Evolutionary conservation across 2,888 invertebrate genomes (phyloP), one percentile per base, ranked within the genome.

Genomic region (Glaucopsyche alexis): DNA sequence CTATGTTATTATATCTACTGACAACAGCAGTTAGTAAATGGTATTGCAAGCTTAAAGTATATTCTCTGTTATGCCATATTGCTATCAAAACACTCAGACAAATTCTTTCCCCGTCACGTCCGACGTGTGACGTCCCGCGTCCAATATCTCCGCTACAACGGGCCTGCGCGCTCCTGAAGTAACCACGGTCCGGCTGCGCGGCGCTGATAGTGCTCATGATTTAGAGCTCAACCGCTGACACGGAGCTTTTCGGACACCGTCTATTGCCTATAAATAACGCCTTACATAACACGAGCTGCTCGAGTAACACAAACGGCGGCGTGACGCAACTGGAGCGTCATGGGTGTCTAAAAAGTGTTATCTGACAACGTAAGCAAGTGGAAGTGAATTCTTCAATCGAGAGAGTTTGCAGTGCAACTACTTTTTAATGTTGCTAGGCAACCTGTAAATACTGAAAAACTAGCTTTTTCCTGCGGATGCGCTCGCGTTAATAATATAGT

Each of bases 161-260:
- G 86, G 79, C 72, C 75, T 81, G 19, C 55, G 14, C 69, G 74
- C 79, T 78, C 81, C 85, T 85, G 85, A 87, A 89, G 88, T 89
- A 87, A 86, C 85, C 88, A 87, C 82, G 84, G 93, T 93, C 94
- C 94, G 93, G 94, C 94, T 95, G 94, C 94, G 93, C 89, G 93
- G 94, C 93, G 93, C 94, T 94, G 95, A 95, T 94, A 94, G 94
- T 89, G 88, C 91, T 93, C 90, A 94, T 95, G 94, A 95, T 95
- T 95, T 94, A 95, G 94, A 93, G 94, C 93, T 93, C 94, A 94
- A 94, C 94, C 94, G 94, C 94, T 93, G 93, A 93, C 93, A 93
- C 91, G 91, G 93, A 93, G 93, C 93, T 93, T 93, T 91, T 90
- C 89, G 91, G 93, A 93, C 93, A 89, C 86, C 86, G 87, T 86